A percentile compares a stretch with the other conserved stretches of the same genome.
Evolutionary conservation across 2,797 vertebrate species (phyloP).

Genomic region (Gorsachius magnificus): DNA sequence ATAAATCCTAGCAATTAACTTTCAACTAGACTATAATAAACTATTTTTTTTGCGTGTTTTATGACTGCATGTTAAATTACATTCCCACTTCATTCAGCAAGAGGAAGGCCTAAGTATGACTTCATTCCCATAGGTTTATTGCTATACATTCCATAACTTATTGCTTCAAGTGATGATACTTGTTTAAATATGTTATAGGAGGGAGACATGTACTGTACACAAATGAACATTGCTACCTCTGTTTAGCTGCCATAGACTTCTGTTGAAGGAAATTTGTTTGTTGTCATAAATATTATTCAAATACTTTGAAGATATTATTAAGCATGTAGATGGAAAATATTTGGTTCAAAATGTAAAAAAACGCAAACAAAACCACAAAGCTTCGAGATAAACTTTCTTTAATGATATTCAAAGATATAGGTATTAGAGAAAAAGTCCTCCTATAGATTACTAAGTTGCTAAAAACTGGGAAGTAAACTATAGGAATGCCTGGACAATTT

Average conservation of each 20-base stretch:
- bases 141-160: not conserved
- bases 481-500: not conserved
- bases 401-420: not conserved
- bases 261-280: not conserved
- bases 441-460: not conserved
- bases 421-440: not conserved
- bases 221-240: not conserved
- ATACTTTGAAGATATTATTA: not conserved
- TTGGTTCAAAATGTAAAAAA: not conserved
- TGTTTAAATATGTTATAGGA: not conserved
- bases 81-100: not conserved
- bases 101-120: not conserved
- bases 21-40: not conserved
- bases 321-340: not conserved
- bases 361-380: not conserved
- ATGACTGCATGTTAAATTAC: not conserved
- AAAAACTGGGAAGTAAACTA: not conserved
- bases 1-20: not conserved
- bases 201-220: not conserved
- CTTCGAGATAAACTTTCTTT: not conserved
- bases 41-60: not conserved
- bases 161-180: not conserved
- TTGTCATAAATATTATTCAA: not conserved
- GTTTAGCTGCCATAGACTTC: not conserved
- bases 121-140: not conserved